phyloP scores from a whole-genome alignment of 2,113 vertebrate genomes.

The Calidris pygmaea region DNA sequence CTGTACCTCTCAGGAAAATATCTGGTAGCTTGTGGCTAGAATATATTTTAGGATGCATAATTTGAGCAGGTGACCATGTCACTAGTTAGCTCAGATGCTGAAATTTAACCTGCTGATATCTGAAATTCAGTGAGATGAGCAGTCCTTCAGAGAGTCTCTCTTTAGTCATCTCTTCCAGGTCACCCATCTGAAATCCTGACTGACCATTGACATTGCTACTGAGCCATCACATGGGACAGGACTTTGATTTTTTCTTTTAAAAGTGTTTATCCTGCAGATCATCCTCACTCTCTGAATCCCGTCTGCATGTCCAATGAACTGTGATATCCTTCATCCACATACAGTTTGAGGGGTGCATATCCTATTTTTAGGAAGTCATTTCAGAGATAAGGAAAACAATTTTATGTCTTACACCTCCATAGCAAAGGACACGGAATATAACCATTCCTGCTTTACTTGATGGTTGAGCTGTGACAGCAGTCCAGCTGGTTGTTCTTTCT shows the following conservation, averaged over 20 bases:
- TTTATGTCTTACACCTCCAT: background rate
- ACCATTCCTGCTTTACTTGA: background rate
- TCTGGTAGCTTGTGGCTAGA: background rate
- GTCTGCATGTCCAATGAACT: background rate
- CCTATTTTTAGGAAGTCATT: background rate
- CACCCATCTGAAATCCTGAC: background rate
- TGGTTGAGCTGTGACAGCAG: background rate
- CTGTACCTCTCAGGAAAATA: background rate
- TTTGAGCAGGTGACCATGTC: background rate
- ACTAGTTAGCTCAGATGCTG: background rate
- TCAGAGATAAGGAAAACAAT: background rate
- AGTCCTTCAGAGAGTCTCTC: background rate
- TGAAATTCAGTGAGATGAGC: background rate
- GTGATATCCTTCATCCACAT: background rate
- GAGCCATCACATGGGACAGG: background rate
- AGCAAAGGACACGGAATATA: background rate
- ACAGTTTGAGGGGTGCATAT: background rate
- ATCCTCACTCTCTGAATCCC: background rate
- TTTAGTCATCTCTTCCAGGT: background rate
- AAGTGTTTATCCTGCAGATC: background rate
- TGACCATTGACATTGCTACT: background rate
- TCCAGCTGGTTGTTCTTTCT: background rate
- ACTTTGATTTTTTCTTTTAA: background rate
- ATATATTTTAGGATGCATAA: background rate
- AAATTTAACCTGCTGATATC: background rate